Evolutionary conservation across 2,113 vertebrate genomes (phyloP), one percentile per base, ranked within the genome.

Genomic region (human (Homo sapiens)): DNA sequence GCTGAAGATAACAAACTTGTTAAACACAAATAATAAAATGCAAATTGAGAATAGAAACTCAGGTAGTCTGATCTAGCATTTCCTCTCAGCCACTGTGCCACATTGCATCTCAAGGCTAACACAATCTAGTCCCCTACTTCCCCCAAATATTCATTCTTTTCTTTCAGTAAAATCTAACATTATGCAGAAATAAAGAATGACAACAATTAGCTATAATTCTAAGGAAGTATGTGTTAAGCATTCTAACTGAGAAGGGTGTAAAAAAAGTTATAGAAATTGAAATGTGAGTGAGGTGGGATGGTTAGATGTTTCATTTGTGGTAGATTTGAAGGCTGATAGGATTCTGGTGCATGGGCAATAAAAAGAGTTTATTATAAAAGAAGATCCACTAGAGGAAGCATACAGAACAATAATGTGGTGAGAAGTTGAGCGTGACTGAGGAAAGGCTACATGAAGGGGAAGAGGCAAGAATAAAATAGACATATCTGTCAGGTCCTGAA

Each of bases 161-260:
- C 59, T 61, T 66, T 84, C 64, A 81, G 6, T 72, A 35, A 94
- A 91, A 95, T 85, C 84, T 90, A 93, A 40, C 66, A 82, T 45
- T 52, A 55, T 82, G 30, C 30, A 95, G 30, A 96, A 85, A 95
- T 48, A 45, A 93, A 89, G 59, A 93, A 94, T 86, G 45, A 27
- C 23, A 55, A 75, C 6, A 57, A 78, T 50, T 8, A 68, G 8
- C 61, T 84, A 27, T 12, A 13, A 78, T 87, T 81, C 76, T 78
- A 85, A 96, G 81, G 55, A 81, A 48, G 22, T 43, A 16, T 82
- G 17, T 61, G 13, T 35, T 92, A 66, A 87, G 30, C 89, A 20
- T 66, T 90, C 30, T 87, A 84, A 94, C 64, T 35, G 84, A 92
- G 32, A 83, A 79, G 4, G 6, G 3, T 57, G 13, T 70, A 10